phyloP scores from a whole-genome alignment of 2,113 vertebrate species.

The Puffinus mauretanicus region DNA sequence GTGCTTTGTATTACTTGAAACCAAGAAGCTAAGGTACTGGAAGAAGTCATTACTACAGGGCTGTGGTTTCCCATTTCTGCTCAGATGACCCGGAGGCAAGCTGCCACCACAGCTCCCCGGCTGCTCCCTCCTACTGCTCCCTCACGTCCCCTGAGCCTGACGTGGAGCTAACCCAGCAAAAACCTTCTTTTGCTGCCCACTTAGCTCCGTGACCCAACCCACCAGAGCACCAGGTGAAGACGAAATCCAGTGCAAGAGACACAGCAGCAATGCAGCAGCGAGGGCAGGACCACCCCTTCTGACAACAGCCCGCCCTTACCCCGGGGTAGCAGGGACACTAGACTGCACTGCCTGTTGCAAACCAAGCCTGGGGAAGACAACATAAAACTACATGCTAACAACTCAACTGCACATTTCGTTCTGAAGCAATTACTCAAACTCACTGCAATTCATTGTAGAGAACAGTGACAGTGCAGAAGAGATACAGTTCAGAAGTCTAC shows the following conservation, averaged over 20 bases:
- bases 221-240: background rate
- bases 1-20: background rate
- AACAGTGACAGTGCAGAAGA: background rate
- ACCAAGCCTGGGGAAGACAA: background rate
- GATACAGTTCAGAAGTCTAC: background rate
- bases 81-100: rapidly evolving
- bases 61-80: background rate
- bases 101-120: rapidly evolving
- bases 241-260: background rate
- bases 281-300: background rate
- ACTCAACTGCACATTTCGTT: background rate
- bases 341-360: background rate
- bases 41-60: background rate
- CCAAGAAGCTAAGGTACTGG: background rate
- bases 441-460: background rate
- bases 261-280: rapidly evolving
- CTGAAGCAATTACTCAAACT: background rate
- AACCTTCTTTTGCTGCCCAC: background rate
- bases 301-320: background rate
- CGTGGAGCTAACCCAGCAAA: background rate
- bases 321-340: rapidly evolving
- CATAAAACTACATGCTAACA: rapidly evolving
- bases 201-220: background rate
- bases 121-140: background rate
- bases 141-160: rapidly evolving